Base-by-base conservation (phyloP, 1,140 invertebrate species). In the Dinoponera quadriceps region DNA sequence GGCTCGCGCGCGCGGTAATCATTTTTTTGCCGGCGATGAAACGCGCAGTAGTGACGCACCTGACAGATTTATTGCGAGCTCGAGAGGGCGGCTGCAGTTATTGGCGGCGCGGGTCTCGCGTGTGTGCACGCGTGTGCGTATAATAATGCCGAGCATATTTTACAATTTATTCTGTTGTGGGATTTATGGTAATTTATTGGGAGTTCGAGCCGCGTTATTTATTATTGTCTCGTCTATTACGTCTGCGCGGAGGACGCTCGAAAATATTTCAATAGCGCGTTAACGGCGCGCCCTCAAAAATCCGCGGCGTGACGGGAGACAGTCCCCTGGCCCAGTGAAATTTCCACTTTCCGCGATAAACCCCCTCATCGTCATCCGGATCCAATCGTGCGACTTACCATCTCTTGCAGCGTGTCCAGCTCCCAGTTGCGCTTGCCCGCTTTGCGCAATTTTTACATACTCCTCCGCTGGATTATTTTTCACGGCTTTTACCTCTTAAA, bases 161-260 rank as follows among this genome's bases (percentile, higher is more conserved):
- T 71, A 80, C 75, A 80, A 80, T 80, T 80, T 80, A 80, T 80
- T 80, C 65, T 59, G 65, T 69, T 80, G 54, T 44, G 65, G 75
- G 65, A 80, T 80, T 80, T 80, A 80, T 71, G 75, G 75, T 80
- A 80, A 80, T 80, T 57, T 80, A 80, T 80, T 80, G 75, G 51
- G 51, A 3, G 33, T 69, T 57, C 14, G 75, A 13, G 9, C 4
- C 25, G 51, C 33, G 63, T 80, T 80, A 80, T 80, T 80, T 71
- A 80, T 80, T 71, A 80, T 75, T 72, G 80, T 73, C 75, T 82
- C 20, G n/a, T 11, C 44, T 74, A 82, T 82, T 82, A 75, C 57
- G 44, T 38, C 27, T 49, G 55, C 38, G 9, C 25, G 55, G 55
- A 18, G 49, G 54, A 60, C 16, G 27, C 27, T 59, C n/a, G 27